phyloP scores from a whole-genome alignment of 2,113 vertebrate species.

The Lycocorax pyrrhopterus region DNA sequence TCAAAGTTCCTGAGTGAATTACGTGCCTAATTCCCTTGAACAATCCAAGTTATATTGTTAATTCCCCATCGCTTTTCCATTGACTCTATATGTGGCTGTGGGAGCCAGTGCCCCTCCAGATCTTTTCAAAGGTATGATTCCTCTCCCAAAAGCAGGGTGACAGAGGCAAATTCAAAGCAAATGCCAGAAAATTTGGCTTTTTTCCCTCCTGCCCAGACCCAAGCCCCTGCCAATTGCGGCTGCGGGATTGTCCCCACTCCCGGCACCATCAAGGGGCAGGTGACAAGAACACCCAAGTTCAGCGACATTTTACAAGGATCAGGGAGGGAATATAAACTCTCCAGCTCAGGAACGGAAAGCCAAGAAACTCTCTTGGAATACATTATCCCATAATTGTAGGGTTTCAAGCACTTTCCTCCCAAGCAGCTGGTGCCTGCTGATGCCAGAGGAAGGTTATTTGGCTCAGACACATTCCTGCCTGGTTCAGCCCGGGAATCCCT shows the following conservation, averaged over 20 bases:
- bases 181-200: accelerated
- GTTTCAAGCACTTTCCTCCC: constrained; percentile 21
- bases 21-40: neutral
- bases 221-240: neutral
- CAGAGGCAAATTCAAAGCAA: neutral
- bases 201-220: neutral
- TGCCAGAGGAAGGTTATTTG: neutral
- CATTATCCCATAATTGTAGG: constrained; percentile 32
- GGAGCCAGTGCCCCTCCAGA: accelerated
- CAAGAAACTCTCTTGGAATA: neutral
- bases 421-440: constrained; percentile 16
- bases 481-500: neutral
- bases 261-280: accelerated
- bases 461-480: neutral
- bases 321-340: neutral
- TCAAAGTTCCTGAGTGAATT: neutral
- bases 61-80: accelerated
- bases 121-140: neutral
- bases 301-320: neutral
- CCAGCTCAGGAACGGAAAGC: neutral
- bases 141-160: neutral
- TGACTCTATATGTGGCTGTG: accelerated
- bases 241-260: accelerated
- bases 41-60: neutral
- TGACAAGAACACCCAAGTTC: neutral